Base-by-base conservation (phyloP, 2,888 invertebrate genomes). In the Galerucella calmariensis region DNA sequence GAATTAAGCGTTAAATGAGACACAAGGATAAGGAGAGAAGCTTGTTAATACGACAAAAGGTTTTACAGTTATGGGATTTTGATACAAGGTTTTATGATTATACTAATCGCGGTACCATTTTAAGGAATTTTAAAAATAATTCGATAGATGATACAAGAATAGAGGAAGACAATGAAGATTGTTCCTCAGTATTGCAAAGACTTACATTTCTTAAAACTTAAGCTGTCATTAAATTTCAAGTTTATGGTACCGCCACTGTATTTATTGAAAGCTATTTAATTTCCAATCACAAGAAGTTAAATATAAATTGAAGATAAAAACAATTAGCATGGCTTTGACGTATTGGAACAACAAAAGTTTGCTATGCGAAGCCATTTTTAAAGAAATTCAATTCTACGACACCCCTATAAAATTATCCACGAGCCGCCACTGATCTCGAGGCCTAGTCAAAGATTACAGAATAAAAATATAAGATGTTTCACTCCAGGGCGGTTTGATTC, bases 41-140 rank as follows among this genome's bases (percentile, higher is more conserved):
- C 56, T 56, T 56, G 56, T 56, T 56, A 56, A 56, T 56, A 56
- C 10, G 2, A 56, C 16, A 20, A 56, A 48, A 56, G 56, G 56
- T 56, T 56, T 56, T 56, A 56, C 56, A 56, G 56, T 56, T 56
- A 56, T 56, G 9, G 56, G 56, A 56, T 56, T 56, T 56, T 56
- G 56, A 20, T 56, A 56, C 20, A 20, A 56, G 56, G 56, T 20
- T 56, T 10, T 12, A 48, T 16, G 53, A 20, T 56, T 56, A 20
- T 20, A 56, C n/a, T 6, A 56, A 5, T 56, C 10, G 2, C 16
- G 56, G 20, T 20, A 56, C 56, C 56, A 56, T 56, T 56, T 20
- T 10, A 56, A 56, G 1, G 9, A 35, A 35, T 48, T 48, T 12
- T 48, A 48, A 48, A 48, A 48, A 12, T 14, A 2, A 14, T 48